A percentile compares a stretch with the other conserved stretches of the same genome.
Conservation (phyloP, 2,888 invertebrate genomes). For the Encarsia formosa region DNA sequence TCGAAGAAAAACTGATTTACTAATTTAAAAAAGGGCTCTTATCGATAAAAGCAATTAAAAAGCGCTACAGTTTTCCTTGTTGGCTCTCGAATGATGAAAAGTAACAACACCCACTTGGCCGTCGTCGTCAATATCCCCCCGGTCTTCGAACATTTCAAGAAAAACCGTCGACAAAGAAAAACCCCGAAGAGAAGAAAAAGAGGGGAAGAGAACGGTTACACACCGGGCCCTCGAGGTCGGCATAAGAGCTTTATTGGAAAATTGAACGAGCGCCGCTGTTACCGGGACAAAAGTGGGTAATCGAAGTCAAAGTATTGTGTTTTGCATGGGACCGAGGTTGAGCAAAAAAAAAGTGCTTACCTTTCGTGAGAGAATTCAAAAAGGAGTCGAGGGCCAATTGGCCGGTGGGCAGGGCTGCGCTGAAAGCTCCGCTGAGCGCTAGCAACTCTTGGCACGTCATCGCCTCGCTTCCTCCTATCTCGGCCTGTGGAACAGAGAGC, state of each 20-base stretch:
- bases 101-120: background rate
- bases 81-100: background rate
- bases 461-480: conserved; percentile 60
- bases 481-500: too few relatives aligned
- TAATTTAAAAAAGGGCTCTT: too few relatives aligned
- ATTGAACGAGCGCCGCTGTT: background rate
- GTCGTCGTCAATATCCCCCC: background rate
- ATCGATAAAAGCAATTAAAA: too few relatives aligned
- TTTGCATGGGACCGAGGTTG: too few relatives aligned
- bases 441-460: conserved; percentile 87
- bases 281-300: background rate
- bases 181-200: background rate
- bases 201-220: background rate
- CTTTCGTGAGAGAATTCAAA: conserved; percentile 75
- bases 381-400: conserved; percentile 79
- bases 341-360: conserved; percentile 46
- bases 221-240: background rate
- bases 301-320: background rate
- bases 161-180: background rate
- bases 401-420: conserved; percentile 85
- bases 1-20: too few relatives aligned
- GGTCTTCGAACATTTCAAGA: background rate
- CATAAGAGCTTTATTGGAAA: background rate
- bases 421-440: conserved; percentile 87
- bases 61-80: too few relatives aligned